Conservation (phyloP, 2,113 vertebrate genomes). For the Python bivittatus region DNA sequence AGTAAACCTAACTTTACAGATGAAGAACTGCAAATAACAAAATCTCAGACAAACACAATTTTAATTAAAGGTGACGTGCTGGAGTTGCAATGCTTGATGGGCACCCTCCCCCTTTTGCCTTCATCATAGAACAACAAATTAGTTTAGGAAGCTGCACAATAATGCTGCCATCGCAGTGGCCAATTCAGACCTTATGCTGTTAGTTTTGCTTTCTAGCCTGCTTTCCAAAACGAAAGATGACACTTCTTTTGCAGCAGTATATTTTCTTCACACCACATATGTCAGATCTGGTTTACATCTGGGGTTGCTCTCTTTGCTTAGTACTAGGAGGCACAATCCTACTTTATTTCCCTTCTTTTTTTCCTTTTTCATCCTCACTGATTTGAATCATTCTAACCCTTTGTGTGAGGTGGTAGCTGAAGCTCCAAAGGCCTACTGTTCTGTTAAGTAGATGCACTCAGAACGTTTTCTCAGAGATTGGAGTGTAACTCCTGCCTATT, state of each 20-base stretch:
- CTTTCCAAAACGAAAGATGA: constrained; percentile 64
- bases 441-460: background rate
- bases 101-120: constrained; percentile 43
- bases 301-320: constrained; percentile 34
- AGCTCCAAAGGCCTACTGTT: background rate
- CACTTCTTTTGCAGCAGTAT: constrained; percentile 52
- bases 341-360: background rate
- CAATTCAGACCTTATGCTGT: constrained; percentile 50
- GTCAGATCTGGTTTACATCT: constrained; percentile 59
- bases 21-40: constrained; percentile 76
- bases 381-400: constrained; percentile 30
- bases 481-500: background rate
- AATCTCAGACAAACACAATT: constrained; percentile 73
- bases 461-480: background rate
- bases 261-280: constrained; percentile 59
- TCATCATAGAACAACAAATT: constrained; percentile 65
- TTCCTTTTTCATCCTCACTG: background rate
- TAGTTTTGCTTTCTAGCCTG: constrained; percentile 62
- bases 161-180: constrained; percentile 50
- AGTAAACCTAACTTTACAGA: constrained; percentile 81
- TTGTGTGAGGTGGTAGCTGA: background rate
- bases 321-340: background rate
- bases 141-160: constrained; percentile 59
- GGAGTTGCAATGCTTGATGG: constrained; percentile 50
- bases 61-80: constrained; percentile 76